Conservation (phyloP, 2,888 invertebrate genomes). For the Scaptodrosophila latifasciaeformis region DNA sequence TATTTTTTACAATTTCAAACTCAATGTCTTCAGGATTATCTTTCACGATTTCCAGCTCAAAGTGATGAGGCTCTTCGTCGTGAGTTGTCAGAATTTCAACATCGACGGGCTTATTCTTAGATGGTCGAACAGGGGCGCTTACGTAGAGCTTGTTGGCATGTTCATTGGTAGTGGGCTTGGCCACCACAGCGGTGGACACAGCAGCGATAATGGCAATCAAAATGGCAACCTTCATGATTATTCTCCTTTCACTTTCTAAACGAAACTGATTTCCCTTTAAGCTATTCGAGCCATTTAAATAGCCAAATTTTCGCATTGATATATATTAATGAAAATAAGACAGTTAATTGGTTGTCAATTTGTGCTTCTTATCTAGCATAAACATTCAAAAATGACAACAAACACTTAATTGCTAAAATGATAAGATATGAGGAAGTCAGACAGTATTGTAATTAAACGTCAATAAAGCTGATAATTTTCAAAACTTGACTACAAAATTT, state of each 20-base stretch:
- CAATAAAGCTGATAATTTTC: no score
- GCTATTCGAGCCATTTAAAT: neutral
- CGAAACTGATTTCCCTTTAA: neutral
- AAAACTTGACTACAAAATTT: no score
- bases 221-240: neutral
- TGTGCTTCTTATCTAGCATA: no score
- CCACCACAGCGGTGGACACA: neutral
- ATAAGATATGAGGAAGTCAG: no score
- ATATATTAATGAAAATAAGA: no score
- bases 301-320: no score
- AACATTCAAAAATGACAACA: no score
- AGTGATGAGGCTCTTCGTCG: slow-evolving; percentile 8
- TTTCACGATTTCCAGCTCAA: slow-evolving; percentile 16
- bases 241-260: neutral
- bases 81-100: slow-evolving; percentile 3
- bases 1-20: no score
- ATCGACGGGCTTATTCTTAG: slow-evolving; percentile 7
- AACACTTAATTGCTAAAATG: no score
- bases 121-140: neutral
- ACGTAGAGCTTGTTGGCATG: slow-evolving; percentile 5
- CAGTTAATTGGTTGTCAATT: no score
- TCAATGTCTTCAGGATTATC: slow-evolving; percentile 3
- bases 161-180: neutral
- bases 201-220: neutral
- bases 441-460: no score